Percentiles rank a stretch among this genome's conserved stretches.
Evolutionary conservation across 2,888 invertebrate species (phyloP).

Genomic region (Drosophila falleni): DNA sequence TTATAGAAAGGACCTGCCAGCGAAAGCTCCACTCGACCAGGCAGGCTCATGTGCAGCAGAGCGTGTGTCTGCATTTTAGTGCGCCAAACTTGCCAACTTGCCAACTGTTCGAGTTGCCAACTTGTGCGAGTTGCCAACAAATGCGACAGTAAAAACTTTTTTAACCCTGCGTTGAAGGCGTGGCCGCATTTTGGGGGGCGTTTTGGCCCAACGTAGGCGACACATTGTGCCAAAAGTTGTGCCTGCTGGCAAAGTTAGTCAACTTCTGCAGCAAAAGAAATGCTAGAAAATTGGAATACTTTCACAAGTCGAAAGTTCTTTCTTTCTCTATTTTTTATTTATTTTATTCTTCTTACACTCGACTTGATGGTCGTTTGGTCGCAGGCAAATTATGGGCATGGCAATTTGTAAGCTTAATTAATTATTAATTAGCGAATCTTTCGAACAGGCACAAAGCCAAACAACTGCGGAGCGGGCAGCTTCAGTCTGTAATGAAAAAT

Average conservation of each 20-base stretch:
- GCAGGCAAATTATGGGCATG: slow-evolving; percentile 38
- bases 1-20: slow-evolving; percentile 52
- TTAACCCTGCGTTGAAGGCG: not conserved
- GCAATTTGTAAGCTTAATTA: slow-evolving; percentile 73
- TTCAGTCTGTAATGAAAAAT: slow-evolving; percentile 13
- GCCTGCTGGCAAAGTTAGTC: slow-evolving; percentile 37
- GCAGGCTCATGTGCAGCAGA: slow-evolving; percentile 35
- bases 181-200: slow-evolving; percentile 9
- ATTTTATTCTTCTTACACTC: slow-evolving; percentile 3
- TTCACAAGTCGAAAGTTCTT: slow-evolving; percentile 59
- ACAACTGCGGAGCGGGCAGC: slow-evolving; percentile 46
- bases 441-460: slow-evolving; percentile 66
- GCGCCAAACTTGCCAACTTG: slow-evolving; percentile 50
- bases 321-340: not conserved
- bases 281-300: slow-evolving; percentile 77
- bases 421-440: slow-evolving; percentile 77
- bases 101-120: slow-evolving; percentile 15
- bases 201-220: slow-evolving; percentile 48
- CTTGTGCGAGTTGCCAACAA: slow-evolving; percentile 45
- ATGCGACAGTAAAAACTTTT: slow-evolving; percentile 80
- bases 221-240: slow-evolving; percentile 75
- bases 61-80: slow-evolving; percentile 70
- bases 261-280: slow-evolving; percentile 59
- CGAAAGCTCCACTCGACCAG: slow-evolving; percentile 41
- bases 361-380: slow-evolving; percentile 4